phyloP scores from a whole-genome alignment of 2,113 vertebrate species.

The Ammodytes marinus region DNA sequence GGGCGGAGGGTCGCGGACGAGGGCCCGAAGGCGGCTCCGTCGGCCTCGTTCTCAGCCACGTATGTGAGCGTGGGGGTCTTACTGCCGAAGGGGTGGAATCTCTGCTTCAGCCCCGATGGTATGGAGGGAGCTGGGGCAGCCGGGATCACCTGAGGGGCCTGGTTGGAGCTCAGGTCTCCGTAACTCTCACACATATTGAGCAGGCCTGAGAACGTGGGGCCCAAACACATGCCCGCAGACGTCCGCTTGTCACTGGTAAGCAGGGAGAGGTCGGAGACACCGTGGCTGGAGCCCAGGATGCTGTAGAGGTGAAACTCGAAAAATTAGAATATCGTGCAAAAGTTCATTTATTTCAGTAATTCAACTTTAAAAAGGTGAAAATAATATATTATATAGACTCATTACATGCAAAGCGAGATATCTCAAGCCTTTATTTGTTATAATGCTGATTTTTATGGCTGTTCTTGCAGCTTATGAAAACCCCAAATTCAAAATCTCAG shows the following conservation, averaged over 20 bases:
- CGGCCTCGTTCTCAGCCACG: constrained; percentile 33
- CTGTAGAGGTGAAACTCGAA: constrained; percentile 65
- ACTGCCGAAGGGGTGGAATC: constrained; percentile 82
- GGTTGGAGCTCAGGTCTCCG: constrained; percentile 60
- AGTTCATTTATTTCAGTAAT: too few relatives aligned
- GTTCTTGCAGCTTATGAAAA: too few relatives aligned
- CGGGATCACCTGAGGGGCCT: constrained; percentile 66
- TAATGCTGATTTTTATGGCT: too few relatives aligned
- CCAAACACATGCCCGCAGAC: constrained; percentile 9
- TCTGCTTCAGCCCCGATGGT: constrained; percentile 78
- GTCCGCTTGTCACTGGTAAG: constrained; percentile 60
- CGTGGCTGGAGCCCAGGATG: constrained; percentile 66
- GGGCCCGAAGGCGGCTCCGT: constrained; percentile 32
- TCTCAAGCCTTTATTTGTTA: too few relatives aligned
- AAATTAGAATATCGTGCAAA: too few relatives aligned
- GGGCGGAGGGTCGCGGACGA: constrained; percentile 34
- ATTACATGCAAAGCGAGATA: too few relatives aligned
- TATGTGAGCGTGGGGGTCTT: constrained; percentile 48
- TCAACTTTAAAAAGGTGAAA: too few relatives aligned
- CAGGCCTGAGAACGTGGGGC: constrained; percentile 77
- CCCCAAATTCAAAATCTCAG: too few relatives aligned
- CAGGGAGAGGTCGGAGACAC: constrained; percentile 66
- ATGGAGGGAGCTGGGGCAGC: constrained; percentile 73
- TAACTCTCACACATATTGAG: constrained; percentile 81
- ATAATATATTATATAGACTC: too few relatives aligned